Base-by-base conservation (phyloP, 2,888 invertebrate genomes). In the Heliconius sara region DNA sequence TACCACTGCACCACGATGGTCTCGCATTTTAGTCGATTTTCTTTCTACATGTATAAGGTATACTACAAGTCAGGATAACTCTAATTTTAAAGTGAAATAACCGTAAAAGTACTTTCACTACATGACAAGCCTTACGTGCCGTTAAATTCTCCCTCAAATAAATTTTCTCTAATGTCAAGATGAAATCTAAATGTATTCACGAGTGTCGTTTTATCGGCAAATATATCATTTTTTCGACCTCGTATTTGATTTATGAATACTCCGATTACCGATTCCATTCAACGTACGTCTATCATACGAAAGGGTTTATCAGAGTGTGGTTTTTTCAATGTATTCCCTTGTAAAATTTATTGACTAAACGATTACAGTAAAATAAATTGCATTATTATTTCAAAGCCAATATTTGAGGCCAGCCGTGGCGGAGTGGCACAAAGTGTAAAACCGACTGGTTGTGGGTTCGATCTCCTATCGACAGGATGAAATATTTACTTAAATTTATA, bases 161-260 rank as follows among this genome's bases (percentile, higher is more conserved):
- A 68, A 74, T 76, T 76, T 76, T 22, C 66, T 76, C 76, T 76
- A 43, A 76, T 76, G 66, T 76, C 76, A 66, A 22, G 66, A 66
- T 30, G 66, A 66, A 34, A 34, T 34, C 6, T 34, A 0, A 34
- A 34, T 34, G 34, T 34, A 34, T 34, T 34, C 34, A 34, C 34
- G 34, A 34, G 34, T 34, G 34, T 34, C 34, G 6, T 34, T 34
- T 34, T 34, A 34, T 34, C 34, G 34, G 34, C 34, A 34, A 34
- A 34, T 34, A 34, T 34, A 34, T 34, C 7, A 34, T 88, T 88
- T 90, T 89, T 89, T 88, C 87, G 73, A 90, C 91, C 89, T 88
- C 88, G 89, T 89, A 86, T 87, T 87, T 91, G 91, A 92, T 91
- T 91, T 92, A 91, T 89, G 84, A 85, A 85, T 85, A 84, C 85